Conservation (phyloP, 1,140 invertebrate species). For the Melanaphis sacchari region DNA sequence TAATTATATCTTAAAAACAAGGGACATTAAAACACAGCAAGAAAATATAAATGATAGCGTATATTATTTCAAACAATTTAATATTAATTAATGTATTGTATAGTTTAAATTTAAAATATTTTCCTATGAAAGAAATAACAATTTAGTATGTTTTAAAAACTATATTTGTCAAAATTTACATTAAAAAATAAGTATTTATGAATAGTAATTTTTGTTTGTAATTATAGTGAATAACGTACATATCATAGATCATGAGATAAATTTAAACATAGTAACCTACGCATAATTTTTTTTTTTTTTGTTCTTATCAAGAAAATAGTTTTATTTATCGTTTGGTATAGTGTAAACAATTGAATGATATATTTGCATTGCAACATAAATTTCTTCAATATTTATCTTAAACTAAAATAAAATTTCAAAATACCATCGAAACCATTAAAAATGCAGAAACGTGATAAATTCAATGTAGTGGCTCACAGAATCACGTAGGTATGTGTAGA, state of each 20-base stretch:
- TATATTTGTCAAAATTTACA: neutral
- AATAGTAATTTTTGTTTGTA: neutral
- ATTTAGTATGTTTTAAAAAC: too few relatives aligned
- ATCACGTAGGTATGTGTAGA: constrained; percentile 48
- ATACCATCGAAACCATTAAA: constrained; percentile 33
- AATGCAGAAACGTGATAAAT: constrained; percentile 45
- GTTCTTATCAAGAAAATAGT: constrained; percentile 38
- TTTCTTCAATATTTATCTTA: neutral
- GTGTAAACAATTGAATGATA: neutral
- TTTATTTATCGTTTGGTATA: neutral
- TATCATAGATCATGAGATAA: constrained; percentile 2
- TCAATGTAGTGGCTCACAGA: constrained; percentile 11
- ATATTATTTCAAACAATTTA: neutral
- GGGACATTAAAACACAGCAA: neutral
- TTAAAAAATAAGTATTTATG: neutral
- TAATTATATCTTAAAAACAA: neutral
- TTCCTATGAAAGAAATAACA: too few relatives aligned
- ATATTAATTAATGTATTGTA: neutral
- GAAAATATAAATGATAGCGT: neutral
- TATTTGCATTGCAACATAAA: neutral
- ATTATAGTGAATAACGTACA: neutral
- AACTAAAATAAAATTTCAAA: neutral
- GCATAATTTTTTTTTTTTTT: neutral
- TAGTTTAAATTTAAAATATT: neutral
- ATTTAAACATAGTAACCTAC: neutral